phyloP scores from a whole-genome alignment of 2,113 vertebrate genomes.

The Acrocephalus arundinaceus region DNA sequence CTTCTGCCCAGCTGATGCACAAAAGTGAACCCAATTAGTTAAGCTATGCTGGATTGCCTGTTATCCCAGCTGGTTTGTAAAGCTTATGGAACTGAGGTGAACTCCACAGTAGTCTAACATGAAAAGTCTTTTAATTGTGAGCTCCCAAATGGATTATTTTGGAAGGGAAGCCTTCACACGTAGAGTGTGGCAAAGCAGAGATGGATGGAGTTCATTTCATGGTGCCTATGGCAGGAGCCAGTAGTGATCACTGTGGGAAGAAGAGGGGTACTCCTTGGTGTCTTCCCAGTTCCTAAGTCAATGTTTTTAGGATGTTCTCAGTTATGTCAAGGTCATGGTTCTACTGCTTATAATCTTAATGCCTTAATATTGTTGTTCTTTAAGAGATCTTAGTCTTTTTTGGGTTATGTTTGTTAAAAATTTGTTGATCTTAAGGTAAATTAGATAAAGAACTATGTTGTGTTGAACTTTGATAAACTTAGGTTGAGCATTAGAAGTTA shows the following conservation, averaged over 20 bases:
- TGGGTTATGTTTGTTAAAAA: neutral
- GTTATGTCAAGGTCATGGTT: neutral
- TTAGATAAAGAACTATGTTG: neutral
- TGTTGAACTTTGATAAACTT: neutral
- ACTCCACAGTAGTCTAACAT: neutral
- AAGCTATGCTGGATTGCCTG: neutral
- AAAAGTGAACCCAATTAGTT: neutral
- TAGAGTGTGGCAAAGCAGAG: neutral
- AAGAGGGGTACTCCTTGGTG: neutral
- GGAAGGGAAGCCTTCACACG: neutral
- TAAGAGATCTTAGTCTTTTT: neutral
- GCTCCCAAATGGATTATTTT: neutral
- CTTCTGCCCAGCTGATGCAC: neutral
- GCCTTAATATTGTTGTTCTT: neutral
- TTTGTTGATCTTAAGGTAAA: neutral
- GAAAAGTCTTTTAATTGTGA: neutral
- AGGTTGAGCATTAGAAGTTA: neutral
- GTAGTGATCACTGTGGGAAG: neutral
- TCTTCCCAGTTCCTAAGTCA: neutral
- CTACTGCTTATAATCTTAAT: neutral
- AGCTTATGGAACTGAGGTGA: neutral
- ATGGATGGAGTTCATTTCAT: neutral
- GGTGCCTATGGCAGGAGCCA: neutral
- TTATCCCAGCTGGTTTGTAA: neutral
- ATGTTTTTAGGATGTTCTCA: neutral